Conservation (phyloP, 2,113 vertebrate genomes). For the Artemisiospiza belli region DNA sequence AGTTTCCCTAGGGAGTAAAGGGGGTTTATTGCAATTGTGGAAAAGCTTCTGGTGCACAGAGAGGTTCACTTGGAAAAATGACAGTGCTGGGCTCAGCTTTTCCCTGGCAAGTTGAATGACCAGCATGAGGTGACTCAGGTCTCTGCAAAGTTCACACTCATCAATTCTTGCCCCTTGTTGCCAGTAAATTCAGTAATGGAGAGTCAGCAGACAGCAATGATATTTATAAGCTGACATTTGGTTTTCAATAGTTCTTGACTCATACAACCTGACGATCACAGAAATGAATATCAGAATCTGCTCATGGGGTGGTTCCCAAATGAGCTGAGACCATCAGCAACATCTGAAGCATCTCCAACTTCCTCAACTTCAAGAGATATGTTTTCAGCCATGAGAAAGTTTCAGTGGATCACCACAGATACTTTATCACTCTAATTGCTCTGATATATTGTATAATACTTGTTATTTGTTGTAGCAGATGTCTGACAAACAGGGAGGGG, state of each 20-base stretch:
- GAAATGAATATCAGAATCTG: neutral
- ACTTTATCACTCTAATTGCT: neutral
- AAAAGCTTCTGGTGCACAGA: neutral
- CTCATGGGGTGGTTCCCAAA: neutral
- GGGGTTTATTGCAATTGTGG: neutral
- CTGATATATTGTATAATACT: neutral
- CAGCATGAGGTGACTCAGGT: neutral
- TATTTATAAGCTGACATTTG: neutral
- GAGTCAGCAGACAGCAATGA: neutral
- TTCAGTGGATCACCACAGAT: neutral
- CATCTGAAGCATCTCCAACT: neutral
- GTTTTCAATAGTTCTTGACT: neutral
- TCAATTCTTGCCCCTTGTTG: neutral
- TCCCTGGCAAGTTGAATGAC: neutral
- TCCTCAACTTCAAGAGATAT: neutral
- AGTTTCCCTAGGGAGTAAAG: neutral
- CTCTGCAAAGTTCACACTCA: neutral
- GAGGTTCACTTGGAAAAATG: neutral
- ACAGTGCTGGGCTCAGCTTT: neutral
- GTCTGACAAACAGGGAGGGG: neutral
- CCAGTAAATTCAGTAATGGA: neutral
- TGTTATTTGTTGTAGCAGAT: neutral
- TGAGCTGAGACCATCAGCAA: neutral
- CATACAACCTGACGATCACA: neutral
- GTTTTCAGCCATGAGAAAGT: neutral